Conservation (phyloP, 2,797 vertebrate genomes). For the Allobates femoralis region DNA sequence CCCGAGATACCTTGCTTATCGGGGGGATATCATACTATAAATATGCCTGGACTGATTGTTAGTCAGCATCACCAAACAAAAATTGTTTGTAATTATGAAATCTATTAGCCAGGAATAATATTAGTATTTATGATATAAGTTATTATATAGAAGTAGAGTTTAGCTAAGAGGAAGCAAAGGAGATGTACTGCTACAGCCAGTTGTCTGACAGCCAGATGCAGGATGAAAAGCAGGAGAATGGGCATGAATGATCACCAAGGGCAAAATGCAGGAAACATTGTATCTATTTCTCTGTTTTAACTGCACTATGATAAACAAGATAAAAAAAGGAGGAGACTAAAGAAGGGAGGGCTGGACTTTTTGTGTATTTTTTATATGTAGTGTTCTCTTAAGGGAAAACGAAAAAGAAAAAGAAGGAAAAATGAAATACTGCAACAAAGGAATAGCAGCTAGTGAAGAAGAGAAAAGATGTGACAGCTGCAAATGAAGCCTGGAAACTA, state of each 20-base stretch:
- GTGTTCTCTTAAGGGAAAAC: not conserved
- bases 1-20: not conserved
- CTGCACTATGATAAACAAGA: not conserved
- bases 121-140: not conserved
- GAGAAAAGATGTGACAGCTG: not conserved
- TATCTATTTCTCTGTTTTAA: not conserved
- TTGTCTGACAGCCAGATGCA: not conserved
- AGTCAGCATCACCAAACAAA: not conserved
- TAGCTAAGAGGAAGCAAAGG: not conserved
- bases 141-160: not conserved
- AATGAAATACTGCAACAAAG: not conserved
- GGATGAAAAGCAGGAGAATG: not conserved
- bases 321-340: not conserved
- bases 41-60: conserved; percentile 4
- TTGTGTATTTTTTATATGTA: not conserved
- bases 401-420: not conserved
- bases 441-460: not conserved
- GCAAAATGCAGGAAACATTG: no score
- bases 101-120: not conserved
- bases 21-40: not conserved
- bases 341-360: not conserved
- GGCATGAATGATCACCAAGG: no score
- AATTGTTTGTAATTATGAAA: not conserved
- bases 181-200: not conserved
- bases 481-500: not conserved